Base-by-base conservation (phyloP, 2,888 invertebrate genomes). In the Neoaliturus tenellus region DNA sequence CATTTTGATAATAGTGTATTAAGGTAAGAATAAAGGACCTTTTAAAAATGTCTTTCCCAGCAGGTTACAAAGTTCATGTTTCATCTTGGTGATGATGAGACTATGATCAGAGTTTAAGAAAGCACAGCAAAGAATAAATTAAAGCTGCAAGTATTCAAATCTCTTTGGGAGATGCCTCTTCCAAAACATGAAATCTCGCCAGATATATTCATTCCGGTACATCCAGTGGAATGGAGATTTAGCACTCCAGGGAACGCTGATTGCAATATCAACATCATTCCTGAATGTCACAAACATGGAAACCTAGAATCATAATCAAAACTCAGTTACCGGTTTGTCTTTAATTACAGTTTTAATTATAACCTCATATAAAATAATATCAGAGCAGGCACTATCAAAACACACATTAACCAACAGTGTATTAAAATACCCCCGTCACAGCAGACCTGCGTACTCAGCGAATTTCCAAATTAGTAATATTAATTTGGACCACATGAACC, bases 161-260 rank as follows among this genome's bases (percentile, higher is more conserved):
- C 12, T 55, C n/a, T 55, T 55, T 6, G 23, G n/a, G n/a, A 55
- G 12, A 62, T 12, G 4, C 62, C 25, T 25, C 31, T 4, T 67
- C 28, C 28, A 58, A 58, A 58, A 58, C 23, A 14, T 23, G 14
- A 67, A 67, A 31, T 67, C 35, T 33, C n/a, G 12, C 67, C 28
- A 67, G 31, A 33, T 31, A 4, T 3, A 14, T 6, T 71, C 39
- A 48, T n/a, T 71, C 20, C 41, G 39, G 20, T 75, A 75, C 75
- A 75, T 75, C 75, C 75, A 75, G 31, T 75, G 75, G 23, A 75
- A 3, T 3, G 2, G 25, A 75, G 75, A 41, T 28, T 48, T 75
- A 8, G 25, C 12, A n/a, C 2, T 1, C 75, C 39, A 28, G 41
- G 41, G 28, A 25, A 41, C 1, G 1, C 2, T 48, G 28, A 75